Conservation (phyloP, 2,888 invertebrate species). For the Vesta saturnalis region DNA sequence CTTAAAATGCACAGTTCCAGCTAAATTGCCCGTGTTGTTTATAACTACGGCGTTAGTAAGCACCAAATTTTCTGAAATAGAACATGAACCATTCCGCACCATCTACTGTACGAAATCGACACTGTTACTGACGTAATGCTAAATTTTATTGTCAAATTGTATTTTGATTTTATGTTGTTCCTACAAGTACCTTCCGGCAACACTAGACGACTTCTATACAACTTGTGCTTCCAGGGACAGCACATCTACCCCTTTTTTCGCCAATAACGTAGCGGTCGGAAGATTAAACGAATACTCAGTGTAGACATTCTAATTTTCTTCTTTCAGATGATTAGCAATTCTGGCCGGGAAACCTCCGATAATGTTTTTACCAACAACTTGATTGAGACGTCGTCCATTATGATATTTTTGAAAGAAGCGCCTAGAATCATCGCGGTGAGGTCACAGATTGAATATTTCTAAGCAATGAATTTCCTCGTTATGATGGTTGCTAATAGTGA, state of each 20-base stretch:
- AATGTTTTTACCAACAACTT: too few species aligned
- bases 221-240: neutral
- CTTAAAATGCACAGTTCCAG: too few species aligned
- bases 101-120: neutral
- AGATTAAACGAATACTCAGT: neutral
- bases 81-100: neutral
- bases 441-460: neutral
- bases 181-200: too few species aligned
- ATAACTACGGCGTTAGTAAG: too few species aligned
- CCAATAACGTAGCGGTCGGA: too few species aligned
- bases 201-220: neutral
- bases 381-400: too few species aligned
- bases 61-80: too few species aligned
- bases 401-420: neutral
- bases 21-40: too few species aligned
- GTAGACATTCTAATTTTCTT: neutral
- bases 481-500: neutral
- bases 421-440: neutral
- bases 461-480: neutral
- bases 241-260: neutral
- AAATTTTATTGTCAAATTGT: too few species aligned
- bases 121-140: too few species aligned
- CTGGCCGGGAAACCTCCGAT: too few species aligned
- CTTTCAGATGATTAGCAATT: neutral
- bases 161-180: too few species aligned